These are phyloP conservation scores for Mythimna vitellina DNA, from an alignment of 2,888 invertebrate species.

Conservation along the genomic window DNA sequence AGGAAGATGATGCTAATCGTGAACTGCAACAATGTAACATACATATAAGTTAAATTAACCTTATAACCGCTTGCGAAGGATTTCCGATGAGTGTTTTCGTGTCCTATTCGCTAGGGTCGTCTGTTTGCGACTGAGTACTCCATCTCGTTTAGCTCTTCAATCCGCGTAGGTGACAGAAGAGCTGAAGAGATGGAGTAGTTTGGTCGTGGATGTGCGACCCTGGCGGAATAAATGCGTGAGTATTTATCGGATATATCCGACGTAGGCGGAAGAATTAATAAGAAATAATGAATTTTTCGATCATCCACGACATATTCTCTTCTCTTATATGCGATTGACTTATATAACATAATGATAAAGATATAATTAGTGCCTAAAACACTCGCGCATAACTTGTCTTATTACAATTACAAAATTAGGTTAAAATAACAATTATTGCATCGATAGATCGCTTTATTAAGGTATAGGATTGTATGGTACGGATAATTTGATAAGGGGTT, in stretches of 20 bases:
- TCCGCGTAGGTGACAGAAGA: too few species aligned
- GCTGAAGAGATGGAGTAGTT: too few species aligned
- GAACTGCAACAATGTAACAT: background rate
- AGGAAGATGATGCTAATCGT: background rate
- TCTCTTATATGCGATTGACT: slow-evolving; percentile 28
- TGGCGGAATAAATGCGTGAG: too few species aligned
- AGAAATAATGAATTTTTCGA: too few species aligned
- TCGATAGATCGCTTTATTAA: slow-evolving; percentile 19
- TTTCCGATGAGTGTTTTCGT: too few species aligned
- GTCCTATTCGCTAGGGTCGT: too few species aligned
- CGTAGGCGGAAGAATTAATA: too few species aligned
- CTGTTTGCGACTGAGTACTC: too few species aligned
- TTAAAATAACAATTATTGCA: slow-evolving; percentile 2
- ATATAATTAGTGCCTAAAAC: slow-evolving; percentile 51
- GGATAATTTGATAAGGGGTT: background rate
- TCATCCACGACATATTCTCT: background rate
- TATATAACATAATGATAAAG: slow-evolving; percentile 6
- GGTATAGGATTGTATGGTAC: background rate
- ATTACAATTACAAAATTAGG: slow-evolving; percentile 34
- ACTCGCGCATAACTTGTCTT: slow-evolving; percentile 22
- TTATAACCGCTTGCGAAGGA: too few species aligned
- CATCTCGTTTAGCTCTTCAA: too few species aligned
- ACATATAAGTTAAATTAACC: background rate
- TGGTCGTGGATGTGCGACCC: too few species aligned
- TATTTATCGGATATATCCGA: too few species aligned